Base-by-base conservation (phyloP, 2,797 vertebrate species). In the Apogon hyalosoma region DNA sequence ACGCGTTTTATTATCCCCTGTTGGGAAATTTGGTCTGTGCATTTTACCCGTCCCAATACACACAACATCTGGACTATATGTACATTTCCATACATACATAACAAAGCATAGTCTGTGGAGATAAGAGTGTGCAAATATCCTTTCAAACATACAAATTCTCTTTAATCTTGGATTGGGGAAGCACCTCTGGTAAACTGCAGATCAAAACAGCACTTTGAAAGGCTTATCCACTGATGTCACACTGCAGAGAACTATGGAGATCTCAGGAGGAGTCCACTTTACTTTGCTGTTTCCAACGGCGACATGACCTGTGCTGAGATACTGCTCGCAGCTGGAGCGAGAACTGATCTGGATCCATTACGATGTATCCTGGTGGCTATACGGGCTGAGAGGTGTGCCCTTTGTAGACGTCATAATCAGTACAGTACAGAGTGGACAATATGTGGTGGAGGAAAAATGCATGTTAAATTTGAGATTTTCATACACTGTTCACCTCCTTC, bases 271-370 rank as follows among this genome's bases (percentile, higher is more conserved):
- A 94, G 90, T 0, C 87, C 95, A 0, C 88, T 97, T 10, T 96
- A 90, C 85, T 95, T 95, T 63, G 91, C 95, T 0, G 90, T 96
- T 70, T 96, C 90, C 63, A 96, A 96, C 38, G 92, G 92, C 3
- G 95, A 97, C 11, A 69, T 94, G 38, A 93, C 89, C 40, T 96
- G 95, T 56, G 86, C 94, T 0, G 91, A 96, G 91, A 85, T 92
- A 55, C 49, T 97, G 45, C 90, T 97, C 60, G 91, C 82, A 57
- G 93, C 93, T 0, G 94, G 94, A 1, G 94, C 95, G 1, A 87
- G 86, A 33, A 93, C 95, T 3, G 95, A 95, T 66, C 83, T 92
- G 65, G 96, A 97, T 80, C 95, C 96, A 3, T 89, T 98, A 36
- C 92, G 83, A 31, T 95, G 94, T 84, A 88, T 97, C 7, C 90